Percentiles rank a stretch among this genome's conserved stretches.
phyloP scores from a whole-genome alignment of 2,797 vertebrate species.

The Nyctalus aviator region DNA sequence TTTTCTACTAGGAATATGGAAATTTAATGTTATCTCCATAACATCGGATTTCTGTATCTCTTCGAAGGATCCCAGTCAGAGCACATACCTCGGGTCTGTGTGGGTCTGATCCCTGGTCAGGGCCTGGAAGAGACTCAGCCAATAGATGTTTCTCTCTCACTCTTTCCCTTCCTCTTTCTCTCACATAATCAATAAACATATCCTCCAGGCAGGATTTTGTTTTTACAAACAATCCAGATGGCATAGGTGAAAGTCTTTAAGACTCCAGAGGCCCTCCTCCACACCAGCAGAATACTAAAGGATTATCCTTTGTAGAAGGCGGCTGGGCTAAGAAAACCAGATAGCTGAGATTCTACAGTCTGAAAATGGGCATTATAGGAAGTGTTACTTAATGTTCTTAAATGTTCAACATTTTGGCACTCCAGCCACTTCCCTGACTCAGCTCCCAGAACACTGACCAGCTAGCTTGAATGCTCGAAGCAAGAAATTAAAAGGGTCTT shows the following conservation, averaged over 20 bases:
- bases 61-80: background rate
- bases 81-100: no score
- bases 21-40: background rate
- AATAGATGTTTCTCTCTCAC: background rate
- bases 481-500: background rate
- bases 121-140: background rate
- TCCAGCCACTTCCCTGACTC: background rate
- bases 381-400: background rate
- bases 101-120: background rate
- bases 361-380: background rate
- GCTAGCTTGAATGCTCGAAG: background rate
- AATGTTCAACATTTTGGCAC: background rate
- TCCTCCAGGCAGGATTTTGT: background rate
- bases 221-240: background rate
- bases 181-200: background rate
- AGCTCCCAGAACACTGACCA: background rate
- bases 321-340: background rate
- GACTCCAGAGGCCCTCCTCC: background rate
- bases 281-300: background rate
- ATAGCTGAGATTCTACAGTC: background rate
- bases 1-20: background rate
- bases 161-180: background rate
- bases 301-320: background rate
- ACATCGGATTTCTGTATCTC: fast-evolving
- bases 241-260: background rate